Evolutionary conservation across 2,113 vertebrate genomes (phyloP).

Genomic region (Prunella fulvescens): DNA sequence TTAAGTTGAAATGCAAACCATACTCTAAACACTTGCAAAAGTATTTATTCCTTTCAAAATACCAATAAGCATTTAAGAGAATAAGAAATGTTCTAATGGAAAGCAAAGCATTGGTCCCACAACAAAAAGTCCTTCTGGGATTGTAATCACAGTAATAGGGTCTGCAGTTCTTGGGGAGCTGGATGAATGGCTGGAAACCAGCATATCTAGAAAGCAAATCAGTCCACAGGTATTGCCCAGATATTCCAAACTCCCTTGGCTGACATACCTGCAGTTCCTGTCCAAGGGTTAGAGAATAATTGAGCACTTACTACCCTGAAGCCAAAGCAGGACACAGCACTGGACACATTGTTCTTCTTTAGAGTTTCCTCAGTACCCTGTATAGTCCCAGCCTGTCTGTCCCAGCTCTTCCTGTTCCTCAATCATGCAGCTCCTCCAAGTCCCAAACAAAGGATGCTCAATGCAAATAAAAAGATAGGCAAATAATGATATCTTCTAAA

Average conservation of each 20-base stretch:
- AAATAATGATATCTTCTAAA: constrained; percentile 15
- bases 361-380: constrained; percentile 11
- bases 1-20: background rate
- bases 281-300: background rate
- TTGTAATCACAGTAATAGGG: background rate
- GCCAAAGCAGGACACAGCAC: background rate
- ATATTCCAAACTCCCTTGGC: background rate
- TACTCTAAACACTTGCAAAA: background rate
- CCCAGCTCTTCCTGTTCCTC: constrained; percentile 5
- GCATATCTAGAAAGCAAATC: background rate
- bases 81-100: background rate
- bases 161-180: background rate
- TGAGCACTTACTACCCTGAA: background rate
- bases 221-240: background rate
- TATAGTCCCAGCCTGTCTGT: background rate
- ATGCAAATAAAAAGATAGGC: background rate
- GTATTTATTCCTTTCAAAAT: background rate
- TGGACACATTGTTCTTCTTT: background rate
- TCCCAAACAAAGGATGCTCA: constrained; percentile 26
- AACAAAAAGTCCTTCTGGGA: background rate
- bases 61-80: background rate
- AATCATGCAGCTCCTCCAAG: background rate
- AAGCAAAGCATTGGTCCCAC: background rate
- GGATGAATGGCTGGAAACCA: background rate
- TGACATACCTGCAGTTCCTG: background rate